phyloP scores from a whole-genome alignment of 2,888 invertebrate species.

The Eilema caniola region DNA sequence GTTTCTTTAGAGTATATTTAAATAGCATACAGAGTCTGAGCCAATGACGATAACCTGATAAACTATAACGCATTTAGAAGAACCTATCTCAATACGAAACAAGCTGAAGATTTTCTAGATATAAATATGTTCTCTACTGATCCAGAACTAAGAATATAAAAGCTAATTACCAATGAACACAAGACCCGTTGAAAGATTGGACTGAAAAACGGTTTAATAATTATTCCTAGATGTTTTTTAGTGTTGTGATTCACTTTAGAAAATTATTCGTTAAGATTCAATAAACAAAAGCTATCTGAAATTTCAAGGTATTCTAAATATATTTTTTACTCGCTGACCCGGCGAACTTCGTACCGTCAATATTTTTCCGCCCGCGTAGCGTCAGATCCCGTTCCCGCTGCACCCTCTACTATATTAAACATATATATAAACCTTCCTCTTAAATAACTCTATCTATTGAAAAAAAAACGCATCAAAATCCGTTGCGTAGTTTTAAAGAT shows the following conservation, averaged over 20 bases:
- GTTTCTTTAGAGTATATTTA: not conserved
- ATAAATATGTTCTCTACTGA: not conserved
- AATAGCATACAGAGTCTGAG: not conserved
- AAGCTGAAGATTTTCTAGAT: slow-evolving; percentile 5
- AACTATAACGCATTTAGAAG: slow-evolving; percentile 8
- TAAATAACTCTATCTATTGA: no score
- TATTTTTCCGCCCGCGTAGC: no score
- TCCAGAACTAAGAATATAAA: slow-evolving; percentile 27
- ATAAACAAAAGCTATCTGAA: slow-evolving; percentile 36
- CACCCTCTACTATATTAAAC: no score
- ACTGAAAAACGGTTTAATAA: slow-evolving; percentile 39
- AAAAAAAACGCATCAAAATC: no score
- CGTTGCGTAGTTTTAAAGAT: no score
- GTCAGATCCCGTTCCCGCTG: no score
- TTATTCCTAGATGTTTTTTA: slow-evolving; percentile 29
- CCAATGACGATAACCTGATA: slow-evolving; percentile 7
- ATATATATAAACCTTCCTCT: no score
- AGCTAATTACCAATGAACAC: slow-evolving; percentile 27
- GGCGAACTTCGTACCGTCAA: no score
- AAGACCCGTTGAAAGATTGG: slow-evolving; percentile 32
- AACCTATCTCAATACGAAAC: slow-evolving; percentile 18
- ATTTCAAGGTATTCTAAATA: slow-evolving; percentile 30
- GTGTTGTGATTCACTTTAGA: slow-evolving; percentile 24
- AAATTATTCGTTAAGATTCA: slow-evolving; percentile 14
- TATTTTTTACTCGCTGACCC: no score